Evolutionary conservation across 1,140 invertebrate genomes (phyloP).

Genomic region (Calephelis virginiensis): DNA sequence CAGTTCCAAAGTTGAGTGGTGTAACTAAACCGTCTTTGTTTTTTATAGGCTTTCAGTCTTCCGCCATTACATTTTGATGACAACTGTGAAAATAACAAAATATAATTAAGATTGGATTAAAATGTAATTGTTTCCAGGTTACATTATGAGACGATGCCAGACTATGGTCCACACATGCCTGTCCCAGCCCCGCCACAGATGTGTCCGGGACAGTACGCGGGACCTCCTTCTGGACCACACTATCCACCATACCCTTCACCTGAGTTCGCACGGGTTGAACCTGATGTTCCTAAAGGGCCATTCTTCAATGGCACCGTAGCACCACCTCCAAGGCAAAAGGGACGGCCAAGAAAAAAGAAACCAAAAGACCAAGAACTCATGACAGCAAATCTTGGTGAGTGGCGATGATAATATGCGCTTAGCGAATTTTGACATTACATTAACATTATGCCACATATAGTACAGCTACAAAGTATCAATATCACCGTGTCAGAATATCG

Average conservation of each 20-base stretch:
- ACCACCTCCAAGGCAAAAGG: constrained; percentile 91
- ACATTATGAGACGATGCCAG: constrained; percentile 87
- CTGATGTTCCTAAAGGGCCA: constrained; percentile 87
- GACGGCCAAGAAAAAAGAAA: constrained; percentile 93
- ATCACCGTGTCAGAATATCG: not conserved
- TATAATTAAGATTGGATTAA: not conserved
- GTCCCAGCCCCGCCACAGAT: constrained; percentile 82
- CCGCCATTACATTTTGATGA: no score
- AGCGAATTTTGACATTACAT: constrained; percentile 5
- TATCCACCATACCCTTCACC: constrained; percentile 72
- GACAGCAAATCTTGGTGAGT: constrained; percentile 90
- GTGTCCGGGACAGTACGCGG: constrained; percentile 79
- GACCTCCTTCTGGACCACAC: constrained; percentile 77
- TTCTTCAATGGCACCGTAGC: constrained; percentile 77
- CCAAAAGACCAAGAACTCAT: constrained; percentile 91
- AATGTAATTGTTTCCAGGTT: constrained; percentile 75
- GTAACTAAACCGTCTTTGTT: not conserved
- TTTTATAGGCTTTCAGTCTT: not conserved
- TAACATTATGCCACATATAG: not conserved
- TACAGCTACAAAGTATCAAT: not conserved
- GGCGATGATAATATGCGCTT: constrained; percentile 5
- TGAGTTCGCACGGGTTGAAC: constrained; percentile 79
- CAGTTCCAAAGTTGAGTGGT: no score
- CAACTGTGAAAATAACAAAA: no score
- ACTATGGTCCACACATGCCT: constrained; percentile 72